Evolutionary conservation across 1,140 invertebrate species (phyloP).

Genomic region (Drosophila pachea): DNA sequence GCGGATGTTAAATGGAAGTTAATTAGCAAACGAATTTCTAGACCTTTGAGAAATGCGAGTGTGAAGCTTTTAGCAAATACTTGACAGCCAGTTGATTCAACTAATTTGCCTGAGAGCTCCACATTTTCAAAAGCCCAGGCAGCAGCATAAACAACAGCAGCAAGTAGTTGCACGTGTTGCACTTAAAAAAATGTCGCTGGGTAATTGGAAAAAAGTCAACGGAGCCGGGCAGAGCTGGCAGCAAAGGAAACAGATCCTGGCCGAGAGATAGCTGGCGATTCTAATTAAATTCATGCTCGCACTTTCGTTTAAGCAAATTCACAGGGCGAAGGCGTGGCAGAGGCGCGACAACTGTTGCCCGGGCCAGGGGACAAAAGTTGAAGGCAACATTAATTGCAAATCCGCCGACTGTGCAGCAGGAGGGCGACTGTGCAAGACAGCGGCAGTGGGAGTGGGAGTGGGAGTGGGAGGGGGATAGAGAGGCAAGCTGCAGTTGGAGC

Average conservation of each 20-base stretch:
- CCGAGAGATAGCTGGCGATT: slow-evolving; percentile 54
- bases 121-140: slow-evolving; percentile 41
- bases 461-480: neutral
- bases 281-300: slow-evolving; percentile 75
- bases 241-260: slow-evolving; percentile 45
- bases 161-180: slow-evolving; percentile 56
- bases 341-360: slow-evolving; percentile 20
- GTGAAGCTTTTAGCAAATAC: slow-evolving; percentile 22
- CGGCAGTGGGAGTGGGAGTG: neutral
- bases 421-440: slow-evolving; percentile 13
- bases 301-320: slow-evolving; percentile 75
- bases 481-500: neutral
- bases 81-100: slow-evolving; percentile 42
- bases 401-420: slow-evolving; percentile 45
- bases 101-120: slow-evolving; percentile 56
- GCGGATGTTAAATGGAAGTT: neutral
- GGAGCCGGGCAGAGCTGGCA: slow-evolving; percentile 1
- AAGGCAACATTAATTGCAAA: slow-evolving; percentile 77
- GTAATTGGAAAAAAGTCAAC: slow-evolving; percentile 42
- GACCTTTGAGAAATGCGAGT: neutral
- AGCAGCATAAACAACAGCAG: slow-evolving; percentile 15
- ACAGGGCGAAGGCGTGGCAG: slow-evolving; percentile 15
- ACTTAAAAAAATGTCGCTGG: slow-evolving; percentile 36
- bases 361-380: slow-evolving; percentile 60
- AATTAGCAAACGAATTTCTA: slow-evolving; percentile 1